Base-by-base conservation (phyloP, 2,113 vertebrate species). In the Prionailurus viverrinus region DNA sequence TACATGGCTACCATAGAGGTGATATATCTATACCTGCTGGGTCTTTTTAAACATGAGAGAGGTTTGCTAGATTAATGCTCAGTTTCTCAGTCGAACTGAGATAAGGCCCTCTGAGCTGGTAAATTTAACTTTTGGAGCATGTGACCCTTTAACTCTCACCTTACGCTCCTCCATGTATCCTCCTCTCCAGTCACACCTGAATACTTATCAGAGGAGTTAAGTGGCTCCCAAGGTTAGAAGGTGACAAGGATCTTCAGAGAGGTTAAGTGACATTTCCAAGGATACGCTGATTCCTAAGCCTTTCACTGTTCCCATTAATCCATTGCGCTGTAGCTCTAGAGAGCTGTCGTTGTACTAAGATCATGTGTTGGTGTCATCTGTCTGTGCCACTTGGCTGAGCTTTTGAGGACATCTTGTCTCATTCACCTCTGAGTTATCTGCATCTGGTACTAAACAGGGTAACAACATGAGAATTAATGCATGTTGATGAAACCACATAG, bases 331-430 rank as follows among this genome's bases (percentile, higher is more conserved):
- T 5, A 12, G 4, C 33, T 45, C 53, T 89, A 13, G 29, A 94
- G 83, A 95, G 63, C 73, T 90, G 73, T 39, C 1, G 0, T 61
- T 48, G 71, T 45, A 68, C 45, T 29, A n/a, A 89, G 80, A 31
- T 48, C n/a, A 3, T 7, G 23, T 19, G 4, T 74, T 86, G 89
- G 10, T 87, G n/a, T 92, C 87, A 71, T 98, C 87, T 86, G 61
- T 83, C 87, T 94, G 79, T 95, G 89, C 69, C 51, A 96, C 86
- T 97, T 78, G 87, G 71, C 78, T 69, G 94, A 96, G 90, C 51
- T 86, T 87, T 95, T 29, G 68, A 96, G 92, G 41, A 85, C 63
- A 94, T 92, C 92, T 84, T 84, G 51, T 87, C 68, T 90, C 74
- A 83, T 76, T 87, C 23, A 18, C 76, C 89, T 89, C 69, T 71